Percentiles rank a stretch among this genome's conserved stretches.
Evolutionary conservation across 35 echinoderm and acorn worm genomes (phyloP).

Genomic region (Anneissia japonica): DNA sequence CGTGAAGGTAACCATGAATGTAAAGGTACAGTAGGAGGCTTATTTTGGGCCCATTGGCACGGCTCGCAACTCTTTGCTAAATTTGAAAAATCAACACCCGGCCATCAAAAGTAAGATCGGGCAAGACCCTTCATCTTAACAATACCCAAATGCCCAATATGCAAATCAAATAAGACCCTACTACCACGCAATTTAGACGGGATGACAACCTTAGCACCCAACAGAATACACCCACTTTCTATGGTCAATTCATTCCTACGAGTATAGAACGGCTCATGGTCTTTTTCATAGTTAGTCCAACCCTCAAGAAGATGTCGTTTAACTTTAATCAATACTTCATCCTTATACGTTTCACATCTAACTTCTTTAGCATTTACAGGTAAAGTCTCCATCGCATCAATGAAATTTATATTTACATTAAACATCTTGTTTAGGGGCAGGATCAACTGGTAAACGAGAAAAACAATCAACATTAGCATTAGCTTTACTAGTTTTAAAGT

Average conservation of each 20-base stretch:
- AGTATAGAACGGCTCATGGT: conserved; percentile 30
- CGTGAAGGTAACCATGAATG: conserved; percentile 31
- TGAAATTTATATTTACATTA: too few species aligned
- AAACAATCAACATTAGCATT: conserved; percentile 45
- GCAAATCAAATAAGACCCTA: too few species aligned
- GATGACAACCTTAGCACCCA: conserved; percentile 16
- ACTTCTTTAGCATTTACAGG: too few species aligned
- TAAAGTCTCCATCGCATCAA: too few species aligned
- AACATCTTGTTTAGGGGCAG: too few species aligned
- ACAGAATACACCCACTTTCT: conserved; percentile 7
- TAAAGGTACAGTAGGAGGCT: conserved; percentile 32
- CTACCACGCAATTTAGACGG: neutral
- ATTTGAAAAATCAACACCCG: neutral
- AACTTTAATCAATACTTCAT: conserved; percentile 23
- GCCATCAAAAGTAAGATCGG: too few species aligned
- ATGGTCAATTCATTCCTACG: conserved; percentile 32
- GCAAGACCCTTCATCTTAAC: too few species aligned
- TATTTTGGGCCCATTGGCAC: conserved; percentile 25
- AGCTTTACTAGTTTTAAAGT: conserved; percentile 15
- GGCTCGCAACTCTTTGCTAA: conserved; percentile 12
- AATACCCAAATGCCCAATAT: too few species aligned
- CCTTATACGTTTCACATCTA: neutral
- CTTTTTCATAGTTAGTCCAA: conserved; percentile 33
- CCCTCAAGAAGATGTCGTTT: conserved; percentile 17
- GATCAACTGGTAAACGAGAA: neutral